Evolutionary conservation across 2,888 invertebrate species (phyloP), one percentile per base, ranked within the genome.

Genomic region (Plagodis pulveraria): DNA sequence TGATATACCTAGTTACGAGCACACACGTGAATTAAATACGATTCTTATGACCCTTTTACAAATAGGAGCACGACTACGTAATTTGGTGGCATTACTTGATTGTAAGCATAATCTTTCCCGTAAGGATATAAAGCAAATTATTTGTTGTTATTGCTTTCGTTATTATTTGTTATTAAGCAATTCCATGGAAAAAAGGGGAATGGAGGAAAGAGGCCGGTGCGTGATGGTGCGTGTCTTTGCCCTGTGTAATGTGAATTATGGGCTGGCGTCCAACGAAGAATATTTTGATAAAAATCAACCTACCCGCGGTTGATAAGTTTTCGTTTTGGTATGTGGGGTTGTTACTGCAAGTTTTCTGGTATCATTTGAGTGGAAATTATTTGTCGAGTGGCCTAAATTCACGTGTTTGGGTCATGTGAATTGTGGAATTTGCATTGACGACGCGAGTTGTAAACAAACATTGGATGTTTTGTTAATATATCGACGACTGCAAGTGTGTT

Each of bases 231-330:
- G 42, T 66, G 66, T 9, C 58, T 50, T 40, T 49, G 10, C 50
- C 50, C 55, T 42, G 57, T 57, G 60, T 22, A 48, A 7, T 22
- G 43, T 55, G 59, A 55, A 35, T 66, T 57, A 66, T 59, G 34
- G 34, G 34, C 36, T 41, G 22, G 22, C 33, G 12, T 44, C 42
- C 5, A 5, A 42, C 11, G 7, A 34, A 61, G 51, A 46, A 59
- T 57, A 61, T 54, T 58, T 62, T 53, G 50, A 50, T 60, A 62
- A 58, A 59, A 51, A 59, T 59, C 50, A 56, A 53, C 11, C 40
- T 10, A 6, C 42, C 6, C 6, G 12, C 42, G 45, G 32, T 51
- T 42, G 54, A 53, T 56, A 54, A 56, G 54, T 51, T 65, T 50
- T 64, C 53, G 50, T 57, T 65, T 56, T 52, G 51, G 55, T 52